A percentile compares a stretch with the other conserved stretches of the same genome.
phyloP scores from a whole-genome alignment of 2,888 invertebrate genomes.

The Heliconius aoede region DNA sequence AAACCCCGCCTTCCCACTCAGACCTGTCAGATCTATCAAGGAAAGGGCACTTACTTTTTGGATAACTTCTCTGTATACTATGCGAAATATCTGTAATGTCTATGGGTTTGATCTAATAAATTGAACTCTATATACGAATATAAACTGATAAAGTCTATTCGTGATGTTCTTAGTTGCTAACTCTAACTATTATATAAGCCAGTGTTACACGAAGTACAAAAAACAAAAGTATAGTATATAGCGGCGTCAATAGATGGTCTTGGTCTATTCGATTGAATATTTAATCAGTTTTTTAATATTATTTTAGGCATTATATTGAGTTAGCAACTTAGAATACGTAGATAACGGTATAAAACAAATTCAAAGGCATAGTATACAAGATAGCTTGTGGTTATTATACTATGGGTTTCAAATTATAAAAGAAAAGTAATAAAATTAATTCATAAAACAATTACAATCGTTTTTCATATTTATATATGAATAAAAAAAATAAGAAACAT shows the following conservation, averaged over 20 bases:
- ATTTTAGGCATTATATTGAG: background rate
- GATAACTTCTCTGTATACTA: constrained; percentile 2
- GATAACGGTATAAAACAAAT: background rate
- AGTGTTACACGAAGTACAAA: background rate
- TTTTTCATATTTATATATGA: background rate
- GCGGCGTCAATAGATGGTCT: background rate
- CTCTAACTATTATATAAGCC: background rate
- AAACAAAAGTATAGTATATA: background rate
- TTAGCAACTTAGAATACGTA: background rate
- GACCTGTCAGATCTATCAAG: background rate
- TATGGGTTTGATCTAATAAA: background rate
- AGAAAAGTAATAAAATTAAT: background rate
- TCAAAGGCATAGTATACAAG: constrained; percentile 5
- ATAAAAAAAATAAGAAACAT: background rate
- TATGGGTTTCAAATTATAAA: constrained; percentile 1
- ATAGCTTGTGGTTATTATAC: constrained; percentile 9
- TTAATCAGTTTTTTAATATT: background rate
- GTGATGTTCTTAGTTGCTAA: constrained; percentile 4
- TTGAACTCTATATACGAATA: background rate
- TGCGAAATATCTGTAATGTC: background rate
- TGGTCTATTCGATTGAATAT: background rate
- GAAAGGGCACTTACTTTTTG: background rate
- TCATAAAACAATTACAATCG: background rate
- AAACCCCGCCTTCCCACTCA: background rate
- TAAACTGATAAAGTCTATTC: background rate